A percentile compares a stretch with the other conserved stretches of the same genome.
phyloP scores from a whole-genome alignment of 2,888 invertebrate genomes.

The Amphipoea lucens region DNA sequence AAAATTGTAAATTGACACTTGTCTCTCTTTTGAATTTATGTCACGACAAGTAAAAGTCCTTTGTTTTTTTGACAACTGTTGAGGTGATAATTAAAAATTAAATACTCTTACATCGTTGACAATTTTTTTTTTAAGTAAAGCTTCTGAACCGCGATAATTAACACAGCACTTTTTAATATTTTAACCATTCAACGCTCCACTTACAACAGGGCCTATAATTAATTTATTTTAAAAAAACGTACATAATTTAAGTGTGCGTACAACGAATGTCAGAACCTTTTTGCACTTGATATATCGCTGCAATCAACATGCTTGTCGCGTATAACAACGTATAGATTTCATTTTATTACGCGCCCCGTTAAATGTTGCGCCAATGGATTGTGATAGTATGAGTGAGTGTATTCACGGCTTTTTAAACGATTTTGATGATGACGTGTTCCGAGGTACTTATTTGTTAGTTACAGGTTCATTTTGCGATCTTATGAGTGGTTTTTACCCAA shows the following conservation, averaged over 20 bases:
- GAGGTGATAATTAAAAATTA: not conserved
- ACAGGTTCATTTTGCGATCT: not conserved
- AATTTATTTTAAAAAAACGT: slow-evolving; percentile 45
- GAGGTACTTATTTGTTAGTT: not conserved
- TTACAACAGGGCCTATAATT: slow-evolving; percentile 24
- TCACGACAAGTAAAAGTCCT: not conserved
- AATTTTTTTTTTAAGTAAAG: not conserved
- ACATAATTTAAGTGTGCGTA: slow-evolving; percentile 48
- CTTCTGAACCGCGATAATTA: not conserved
- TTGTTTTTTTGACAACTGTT: not conserved
- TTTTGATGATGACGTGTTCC: slow-evolving; percentile 9
- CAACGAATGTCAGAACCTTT: slow-evolving; percentile 61
- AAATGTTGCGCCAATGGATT: slow-evolving; percentile 68
- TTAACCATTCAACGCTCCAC: slow-evolving; percentile 16
- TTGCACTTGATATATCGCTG: slow-evolving; percentile 75
- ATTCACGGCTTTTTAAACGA: slow-evolving; percentile 42
- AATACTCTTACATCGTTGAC: not conserved
- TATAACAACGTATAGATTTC: slow-evolving; percentile 75
- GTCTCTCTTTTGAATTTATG: not conserved
- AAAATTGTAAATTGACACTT: not conserved
- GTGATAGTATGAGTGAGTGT: slow-evolving; percentile 50
- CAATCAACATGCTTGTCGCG: slow-evolving; percentile 76
- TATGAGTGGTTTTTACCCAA: not conserved
- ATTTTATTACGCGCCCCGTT: slow-evolving; percentile 77
- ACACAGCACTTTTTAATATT: slow-evolving; percentile 20